Conservation (phyloP, 2,888 invertebrate species). For the Epirrhoe tristata region DNA sequence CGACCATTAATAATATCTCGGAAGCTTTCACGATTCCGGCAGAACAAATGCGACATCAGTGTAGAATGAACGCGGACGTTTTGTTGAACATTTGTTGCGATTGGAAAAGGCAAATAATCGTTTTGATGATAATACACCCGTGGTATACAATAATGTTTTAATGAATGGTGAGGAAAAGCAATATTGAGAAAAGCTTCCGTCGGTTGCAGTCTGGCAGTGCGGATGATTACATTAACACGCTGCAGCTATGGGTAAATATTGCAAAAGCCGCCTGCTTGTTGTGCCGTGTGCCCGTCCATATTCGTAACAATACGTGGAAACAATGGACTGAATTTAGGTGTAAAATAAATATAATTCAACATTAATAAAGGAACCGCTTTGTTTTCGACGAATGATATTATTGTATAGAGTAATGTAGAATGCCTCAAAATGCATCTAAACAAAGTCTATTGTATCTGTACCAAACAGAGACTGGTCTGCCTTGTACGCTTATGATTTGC, state of each 20-base stretch:
- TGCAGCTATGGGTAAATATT: slow-evolving; percentile 63
- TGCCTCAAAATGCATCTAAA: slow-evolving; percentile 3
- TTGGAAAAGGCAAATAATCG: slow-evolving; percentile 45
- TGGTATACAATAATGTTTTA: slow-evolving; percentile 48
- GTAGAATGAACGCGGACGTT: slow-evolving; percentile 39
- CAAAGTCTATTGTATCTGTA: slow-evolving; percentile 1
- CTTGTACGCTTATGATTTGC: neutral
- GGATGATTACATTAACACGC: slow-evolving; percentile 66
- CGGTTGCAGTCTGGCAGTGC: slow-evolving; percentile 52
- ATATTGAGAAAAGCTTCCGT: slow-evolving; percentile 64
- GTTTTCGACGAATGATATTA: neutral
- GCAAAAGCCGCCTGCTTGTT: slow-evolving; percentile 56
- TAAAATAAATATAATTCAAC: slow-evolving; percentile 25
- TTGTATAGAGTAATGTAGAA: neutral
- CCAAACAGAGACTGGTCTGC: neutral
- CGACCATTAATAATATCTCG: slow-evolving; percentile 51
- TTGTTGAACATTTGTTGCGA: slow-evolving; percentile 41
- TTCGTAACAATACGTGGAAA: slow-evolving; percentile 58
- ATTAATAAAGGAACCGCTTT: slow-evolving; percentile 8
- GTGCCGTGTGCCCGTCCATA: slow-evolving; percentile 52
- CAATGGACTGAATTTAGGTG: slow-evolving; percentile 55
- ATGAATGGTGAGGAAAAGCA: slow-evolving; percentile 50
- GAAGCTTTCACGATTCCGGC: slow-evolving; percentile 47
- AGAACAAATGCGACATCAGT: slow-evolving; percentile 45
- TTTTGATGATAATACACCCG: slow-evolving; percentile 43